Percentiles rank a stretch among this genome's conserved stretches.
Conservation (phyloP, 64 coral and sea anemone genomes). For the Pocillopora verrucosa region DNA sequence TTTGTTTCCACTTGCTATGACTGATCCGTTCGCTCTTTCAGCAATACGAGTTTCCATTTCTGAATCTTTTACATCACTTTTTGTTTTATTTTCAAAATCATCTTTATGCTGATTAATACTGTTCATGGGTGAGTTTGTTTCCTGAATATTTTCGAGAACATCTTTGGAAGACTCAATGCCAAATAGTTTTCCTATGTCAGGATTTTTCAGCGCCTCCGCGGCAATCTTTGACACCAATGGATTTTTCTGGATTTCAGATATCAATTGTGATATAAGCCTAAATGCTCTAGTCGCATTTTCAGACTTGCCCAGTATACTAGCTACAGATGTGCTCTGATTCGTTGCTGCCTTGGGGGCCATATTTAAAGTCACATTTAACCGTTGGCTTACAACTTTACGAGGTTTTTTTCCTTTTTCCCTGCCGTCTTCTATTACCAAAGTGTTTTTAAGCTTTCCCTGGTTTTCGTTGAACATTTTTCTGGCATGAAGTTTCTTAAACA, state of each 20-base stretch:
- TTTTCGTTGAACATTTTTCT: background rate
- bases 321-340: background rate
- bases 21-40: too few species aligned
- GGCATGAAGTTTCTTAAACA: background rate
- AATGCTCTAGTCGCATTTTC: background rate
- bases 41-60: background rate
- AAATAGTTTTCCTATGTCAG: constrained; percentile 29
- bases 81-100: background rate
- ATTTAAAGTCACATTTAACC: background rate
- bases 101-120: background rate
- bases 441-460: background rate
- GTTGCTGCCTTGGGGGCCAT: background rate
- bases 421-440: background rate
- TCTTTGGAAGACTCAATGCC: constrained; percentile 21
- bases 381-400: background rate
- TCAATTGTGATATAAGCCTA: constrained; percentile 10
- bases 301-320: background rate
- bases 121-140: background rate
- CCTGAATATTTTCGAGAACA: background rate
- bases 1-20: background rate
- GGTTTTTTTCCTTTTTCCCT: background rate
- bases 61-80: background rate
- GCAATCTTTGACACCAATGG: constrained; percentile 48
- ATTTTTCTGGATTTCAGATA: constrained; percentile 27
- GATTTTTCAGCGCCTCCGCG: constrained; percentile 39